Conservation (phyloP, 2,888 invertebrate species). For the Erpobdella octoculata region DNA sequence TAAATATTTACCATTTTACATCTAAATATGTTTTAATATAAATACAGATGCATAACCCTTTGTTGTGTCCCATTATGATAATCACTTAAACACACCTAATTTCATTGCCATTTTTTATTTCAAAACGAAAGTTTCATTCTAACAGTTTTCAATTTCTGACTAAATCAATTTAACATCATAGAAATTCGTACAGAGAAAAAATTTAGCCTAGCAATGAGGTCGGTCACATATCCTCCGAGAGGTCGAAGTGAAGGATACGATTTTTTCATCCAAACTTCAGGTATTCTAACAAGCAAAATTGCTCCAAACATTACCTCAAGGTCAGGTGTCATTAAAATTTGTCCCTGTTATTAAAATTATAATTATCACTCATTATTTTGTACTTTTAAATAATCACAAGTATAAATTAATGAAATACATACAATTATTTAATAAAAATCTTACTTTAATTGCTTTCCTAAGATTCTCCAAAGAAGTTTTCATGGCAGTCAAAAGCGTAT, state of each 20-base stretch:
- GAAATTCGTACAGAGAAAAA: conserved; percentile 47
- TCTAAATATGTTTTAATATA: too few species aligned
- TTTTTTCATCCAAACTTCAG: conserved; percentile 50
- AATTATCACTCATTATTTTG: background rate
- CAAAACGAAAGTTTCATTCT: too few species aligned
- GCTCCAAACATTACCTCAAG: conserved; percentile 22
- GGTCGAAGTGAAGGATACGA: conserved; percentile 52
- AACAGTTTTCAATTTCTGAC: too few species aligned
- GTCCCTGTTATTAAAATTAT: conserved; percentile 7
- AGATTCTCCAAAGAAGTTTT: conserved; percentile 49
- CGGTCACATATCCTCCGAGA: conserved; percentile 50
- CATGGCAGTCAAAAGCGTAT: conserved; percentile 48
- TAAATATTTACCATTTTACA: too few species aligned
- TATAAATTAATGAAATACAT: background rate
- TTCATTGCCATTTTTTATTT: too few species aligned
- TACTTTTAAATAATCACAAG: background rate
- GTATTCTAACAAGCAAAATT: conserved; percentile 38
- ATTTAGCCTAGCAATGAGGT: conserved; percentile 46
- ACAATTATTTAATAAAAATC: conserved; percentile 17
- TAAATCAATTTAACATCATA: too few species aligned
- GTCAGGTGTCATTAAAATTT: conserved; percentile 14
- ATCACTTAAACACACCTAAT: too few species aligned
- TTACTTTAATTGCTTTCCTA: conserved; percentile 52
- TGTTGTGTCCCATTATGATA: too few species aligned
- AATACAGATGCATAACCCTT: too few species aligned